A percentile compares a stretch with the other conserved stretches of the same genome.
Conservation (phyloP, 2,797 vertebrate species). For the Anguilla pacifica region DNA sequence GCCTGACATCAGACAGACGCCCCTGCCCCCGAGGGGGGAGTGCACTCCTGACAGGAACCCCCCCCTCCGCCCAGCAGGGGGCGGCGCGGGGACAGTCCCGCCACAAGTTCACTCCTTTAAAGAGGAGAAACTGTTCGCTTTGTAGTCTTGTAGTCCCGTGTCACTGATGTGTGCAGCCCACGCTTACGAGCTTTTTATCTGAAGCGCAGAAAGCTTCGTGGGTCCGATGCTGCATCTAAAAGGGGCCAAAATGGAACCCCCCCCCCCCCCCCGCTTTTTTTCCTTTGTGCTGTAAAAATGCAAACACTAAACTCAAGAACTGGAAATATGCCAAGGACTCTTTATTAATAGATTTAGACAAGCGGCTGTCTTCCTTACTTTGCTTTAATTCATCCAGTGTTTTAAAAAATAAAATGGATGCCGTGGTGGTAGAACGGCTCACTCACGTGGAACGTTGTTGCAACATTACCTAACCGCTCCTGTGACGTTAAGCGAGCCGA, state of each 20-base stretch:
- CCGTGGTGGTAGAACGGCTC: background rate
- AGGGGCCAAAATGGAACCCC: background rate
- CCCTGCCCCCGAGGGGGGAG: conserved; percentile 48
- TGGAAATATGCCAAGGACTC: background rate
- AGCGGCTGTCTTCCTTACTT: background rate
- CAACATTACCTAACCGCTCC: background rate
- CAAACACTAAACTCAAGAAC: background rate
- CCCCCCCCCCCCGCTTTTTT: background rate
- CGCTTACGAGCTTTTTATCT: conserved; percentile 48
- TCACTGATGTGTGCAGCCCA: conserved; percentile 8
- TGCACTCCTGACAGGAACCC: conserved; percentile 35
- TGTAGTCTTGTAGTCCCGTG: too few species aligned
- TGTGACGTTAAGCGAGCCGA: background rate
- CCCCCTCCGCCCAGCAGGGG: conserved; percentile 54
- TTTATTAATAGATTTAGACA: background rate
- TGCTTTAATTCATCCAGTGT: background rate
- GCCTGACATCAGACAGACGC: conserved; percentile 69
- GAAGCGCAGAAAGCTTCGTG: background rate
- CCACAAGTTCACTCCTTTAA: background rate
- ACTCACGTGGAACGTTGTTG: background rate
- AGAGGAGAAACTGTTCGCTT: background rate
- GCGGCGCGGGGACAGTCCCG: conserved; percentile 48
- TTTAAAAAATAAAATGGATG: background rate
- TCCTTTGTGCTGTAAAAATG: background rate
- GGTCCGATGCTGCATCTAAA: background rate